A percentile compares a stretch with the other conserved stretches of the same genome.
These are phyloP conservation scores for Bombylius major DNA, from an alignment of 2,888 invertebrate species.

Conservation along the genomic window DNA sequence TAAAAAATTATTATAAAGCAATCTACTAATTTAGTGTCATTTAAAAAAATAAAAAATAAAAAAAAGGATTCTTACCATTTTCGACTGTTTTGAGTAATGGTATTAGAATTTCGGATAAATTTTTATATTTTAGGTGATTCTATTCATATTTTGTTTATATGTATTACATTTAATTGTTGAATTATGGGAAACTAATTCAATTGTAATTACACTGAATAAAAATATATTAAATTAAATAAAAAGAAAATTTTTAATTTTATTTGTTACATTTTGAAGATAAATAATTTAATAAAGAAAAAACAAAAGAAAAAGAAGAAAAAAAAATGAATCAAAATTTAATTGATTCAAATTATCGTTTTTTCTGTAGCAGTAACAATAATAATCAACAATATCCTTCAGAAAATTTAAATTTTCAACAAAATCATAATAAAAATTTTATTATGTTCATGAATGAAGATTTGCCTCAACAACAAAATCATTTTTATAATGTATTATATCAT, in stretches of 20 bases:
- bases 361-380: neutral
- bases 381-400: too few relatives aligned
- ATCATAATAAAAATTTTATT: too few relatives aligned
- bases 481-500: too few relatives aligned
- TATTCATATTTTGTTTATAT: neutral
- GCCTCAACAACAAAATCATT: too few relatives aligned
- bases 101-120: neutral
- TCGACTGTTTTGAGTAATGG: neutral
- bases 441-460: too few relatives aligned
- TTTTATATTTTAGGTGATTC: neutral
- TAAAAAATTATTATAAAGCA: too few relatives aligned
- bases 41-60: too few relatives aligned
- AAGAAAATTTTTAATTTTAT: neutral
- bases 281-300: neutral
- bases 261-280: too few relatives aligned
- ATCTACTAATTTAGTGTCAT: too few relatives aligned
- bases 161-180: neutral
- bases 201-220: neutral
- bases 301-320: too few relatives aligned
- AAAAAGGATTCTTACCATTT: too few relatives aligned
- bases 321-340: neutral
- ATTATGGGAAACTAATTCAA: neutral
- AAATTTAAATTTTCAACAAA: too few relatives aligned
- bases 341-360: neutral
- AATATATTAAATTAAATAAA: neutral